Percentiles rank a stretch among this genome's conserved stretches.
These are phyloP conservation scores for Andrena bucephala DNA, from an alignment of 2,888 invertebrate genomes.

Conservation along the genomic window DNA sequence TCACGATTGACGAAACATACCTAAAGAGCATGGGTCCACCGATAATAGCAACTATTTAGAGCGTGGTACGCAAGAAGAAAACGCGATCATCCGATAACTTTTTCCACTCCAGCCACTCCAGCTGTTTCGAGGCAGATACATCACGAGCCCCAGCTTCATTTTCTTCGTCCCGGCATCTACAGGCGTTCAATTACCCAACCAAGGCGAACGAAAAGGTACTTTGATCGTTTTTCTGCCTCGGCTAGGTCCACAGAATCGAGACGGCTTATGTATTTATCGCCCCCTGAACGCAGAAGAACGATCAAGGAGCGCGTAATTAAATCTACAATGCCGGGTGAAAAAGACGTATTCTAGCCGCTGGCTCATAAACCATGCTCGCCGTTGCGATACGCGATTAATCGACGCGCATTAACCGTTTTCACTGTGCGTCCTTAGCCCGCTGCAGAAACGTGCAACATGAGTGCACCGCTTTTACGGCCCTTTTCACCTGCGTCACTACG, in stretches of 20 bases:
- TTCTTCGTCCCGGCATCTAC: not conserved
- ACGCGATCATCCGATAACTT: constrained; percentile 1
- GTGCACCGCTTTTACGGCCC: constrained; percentile 30
- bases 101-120: not conserved
- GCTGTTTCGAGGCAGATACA: too few relatives aligned
- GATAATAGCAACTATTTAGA: not conserved
- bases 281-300: constrained; percentile 13
- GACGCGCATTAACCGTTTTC: constrained; percentile 41
- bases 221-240: not conserved
- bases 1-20: not conserved
- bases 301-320: constrained; percentile 28
- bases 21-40: not conserved
- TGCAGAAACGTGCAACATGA: constrained; percentile 19
- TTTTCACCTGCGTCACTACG: constrained; percentile 27
- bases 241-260: not conserved
- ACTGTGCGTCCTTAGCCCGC: not conserved
- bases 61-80: not conserved
- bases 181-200: not conserved
- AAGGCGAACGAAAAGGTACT: not conserved
- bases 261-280: constrained; percentile 17
- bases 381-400: constrained; percentile 48
- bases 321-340: constrained; percentile 2
- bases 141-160: too few relatives aligned
- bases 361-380: constrained; percentile 46
- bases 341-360: constrained; percentile 5